Base-by-base conservation (phyloP, 1,140 invertebrate genomes). In the Leptinotarsa undecemlineata region DNA sequence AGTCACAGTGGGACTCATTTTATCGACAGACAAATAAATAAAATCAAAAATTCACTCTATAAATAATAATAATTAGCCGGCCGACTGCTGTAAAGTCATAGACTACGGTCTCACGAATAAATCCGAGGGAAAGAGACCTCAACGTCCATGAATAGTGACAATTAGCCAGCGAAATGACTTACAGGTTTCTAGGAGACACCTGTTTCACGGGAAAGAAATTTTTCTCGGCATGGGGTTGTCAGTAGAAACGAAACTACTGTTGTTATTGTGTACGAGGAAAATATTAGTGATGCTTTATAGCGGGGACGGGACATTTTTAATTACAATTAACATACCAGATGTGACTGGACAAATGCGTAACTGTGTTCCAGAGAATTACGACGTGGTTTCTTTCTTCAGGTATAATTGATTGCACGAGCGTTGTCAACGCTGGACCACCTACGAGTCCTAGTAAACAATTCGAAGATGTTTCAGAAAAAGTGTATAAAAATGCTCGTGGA, bases 251-350 rank as follows among this genome's bases (percentile, higher is more conserved):
- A 19, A 57, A 57, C 51, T 57, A 57, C 51, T 57, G 51, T 57
- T 57, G 51, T 57, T 57, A 57, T 57, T 57, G 51, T 57, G n/a
- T 57, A 57, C 51, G n/a, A 15, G 17, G 51, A n/a, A 57, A 57
- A 57, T 57, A 57, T 57, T 57, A 57, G 51, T 57, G 51, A 57
- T 57, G n/a, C 4, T 57, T 57, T 57, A 15, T 57, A 5, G 17
- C 51, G 15, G 51, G 33, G 51, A 57, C 51, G 51, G 51, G 51
- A 57, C 51, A 57, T 57, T 57, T 57, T 57, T 57, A 57, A 57
- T 57, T 57, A 57, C 51, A 57, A 57, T 57, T 57, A 57, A 57
- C 51, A 57, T 57, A 57, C 51, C 51, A 57, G 51, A 57, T 57
- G 14, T 6, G 1, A 19, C 17, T 57, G 51, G 51, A 57, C 51